Evolutionary conservation across 2,888 invertebrate genomes (phyloP), one percentile per base, ranked within the genome.

Genomic region (Lordiphosa fenestrarum): DNA sequence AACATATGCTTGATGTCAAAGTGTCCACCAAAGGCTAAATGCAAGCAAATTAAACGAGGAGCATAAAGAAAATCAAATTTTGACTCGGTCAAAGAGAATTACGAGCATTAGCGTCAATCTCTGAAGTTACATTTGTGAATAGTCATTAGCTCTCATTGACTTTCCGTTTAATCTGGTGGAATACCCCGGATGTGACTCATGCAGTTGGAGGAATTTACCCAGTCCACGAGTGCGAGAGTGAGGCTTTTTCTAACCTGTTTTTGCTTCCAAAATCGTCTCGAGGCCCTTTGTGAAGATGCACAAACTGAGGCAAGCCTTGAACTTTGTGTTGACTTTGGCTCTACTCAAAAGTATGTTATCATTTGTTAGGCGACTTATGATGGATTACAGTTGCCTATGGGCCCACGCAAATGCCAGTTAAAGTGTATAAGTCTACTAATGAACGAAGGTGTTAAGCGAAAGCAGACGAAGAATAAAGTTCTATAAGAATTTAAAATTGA

Each of bases 131-230:
- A 47, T 47, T 21, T 47, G 36, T 47, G 36, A 35, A 38, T 42
- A 50, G 30, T 51, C 56, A 57, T 65, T 56, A 51, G 55, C 58
- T 35, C 23, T 38, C 52, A 44, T 59, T 53, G 53, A 62, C 47
- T 47, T 48, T 49, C 37, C 49, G 40, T 23, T 53, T 49, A 35
- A 19, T 51, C 12, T 30, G 21, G 53, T 40, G 82, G 82, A 77
- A 82, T 73, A 66, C 82, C 82, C 82, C 77, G 77, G 75, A 82
- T 69, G 40, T 78, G 77, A 77, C 59, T 77, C 77, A 77, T 66
- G 56, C 21, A 1, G 33, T 36, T 30, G 30, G 2, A 30, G 60
- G 61, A 53, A 62, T 62, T 39, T 35, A 46, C 36, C 10, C 38
- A 41, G n/a, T 19, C 40, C 47, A 30, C 13, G 21, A 33, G 40